phyloP scores from a whole-genome alignment of 2,113 vertebrate genomes.

The Chloebia gouldiae region DNA sequence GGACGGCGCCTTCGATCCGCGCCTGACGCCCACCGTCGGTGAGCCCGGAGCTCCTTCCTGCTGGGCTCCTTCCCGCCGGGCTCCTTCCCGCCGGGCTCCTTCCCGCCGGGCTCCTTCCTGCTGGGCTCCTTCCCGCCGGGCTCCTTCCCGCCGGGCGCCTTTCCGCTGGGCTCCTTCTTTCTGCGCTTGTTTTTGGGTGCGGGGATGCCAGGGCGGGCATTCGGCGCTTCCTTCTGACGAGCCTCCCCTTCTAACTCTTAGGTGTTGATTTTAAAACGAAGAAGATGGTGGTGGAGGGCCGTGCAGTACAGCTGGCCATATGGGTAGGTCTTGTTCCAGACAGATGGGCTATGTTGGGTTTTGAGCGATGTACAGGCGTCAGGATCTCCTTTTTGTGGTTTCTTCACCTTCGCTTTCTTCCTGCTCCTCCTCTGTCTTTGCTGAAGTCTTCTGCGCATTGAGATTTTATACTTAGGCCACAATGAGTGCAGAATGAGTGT shows the following conservation, averaged over 20 bases:
- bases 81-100: too few relatives aligned
- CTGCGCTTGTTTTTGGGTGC: accelerated
- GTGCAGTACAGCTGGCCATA: not conserved
- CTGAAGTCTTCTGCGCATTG: accelerated
- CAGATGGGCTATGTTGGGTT: accelerated
- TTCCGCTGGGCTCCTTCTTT: too few relatives aligned
- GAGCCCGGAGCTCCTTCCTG: not conserved
- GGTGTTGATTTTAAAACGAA: slow-evolving; percentile 61
- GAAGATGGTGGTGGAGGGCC: not conserved
- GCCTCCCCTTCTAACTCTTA: not conserved
- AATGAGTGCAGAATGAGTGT: accelerated
- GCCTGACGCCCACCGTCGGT: slow-evolving; percentile 7
- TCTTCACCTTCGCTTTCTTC: not conserved
- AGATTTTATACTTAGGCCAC: accelerated
- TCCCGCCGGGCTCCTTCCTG: too few relatives aligned
- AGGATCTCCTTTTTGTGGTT: not conserved
- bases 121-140: too few relatives aligned
- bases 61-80: too few relatives aligned
- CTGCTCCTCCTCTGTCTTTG: too few relatives aligned
- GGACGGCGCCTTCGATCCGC: not conserved
- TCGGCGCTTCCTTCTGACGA: accelerated
- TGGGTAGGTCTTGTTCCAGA: slow-evolving; percentile 26
- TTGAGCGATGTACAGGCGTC: accelerated
- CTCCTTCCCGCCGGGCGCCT: too few relatives aligned
- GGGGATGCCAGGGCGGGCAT: accelerated